Evolutionary conservation across 2,113 vertebrate species (phyloP).

Genomic region (Tauraco erythrolophus): DNA sequence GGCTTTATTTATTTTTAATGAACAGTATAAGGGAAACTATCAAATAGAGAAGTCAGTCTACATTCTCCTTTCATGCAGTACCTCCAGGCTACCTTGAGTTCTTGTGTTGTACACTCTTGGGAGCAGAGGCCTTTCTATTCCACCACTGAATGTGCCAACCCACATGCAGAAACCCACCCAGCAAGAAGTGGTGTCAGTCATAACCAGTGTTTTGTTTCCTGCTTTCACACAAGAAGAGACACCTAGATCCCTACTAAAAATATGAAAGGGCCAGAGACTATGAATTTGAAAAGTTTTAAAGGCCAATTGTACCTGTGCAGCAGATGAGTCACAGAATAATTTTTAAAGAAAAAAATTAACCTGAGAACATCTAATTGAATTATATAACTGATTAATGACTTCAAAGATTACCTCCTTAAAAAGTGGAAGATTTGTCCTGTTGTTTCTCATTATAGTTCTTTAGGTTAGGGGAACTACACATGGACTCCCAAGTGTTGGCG

Average conservation of each 20-base stretch:
- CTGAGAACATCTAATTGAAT: neutral
- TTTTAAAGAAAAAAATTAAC: neutral
- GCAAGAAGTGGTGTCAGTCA: neutral
- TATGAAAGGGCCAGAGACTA: neutral
- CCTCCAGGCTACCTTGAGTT: neutral
- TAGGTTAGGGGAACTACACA: neutral
- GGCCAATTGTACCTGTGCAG: neutral
- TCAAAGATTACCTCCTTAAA: neutral
- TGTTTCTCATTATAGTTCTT: neutral
- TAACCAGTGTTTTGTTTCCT: neutral
- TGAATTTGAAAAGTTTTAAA: neutral
- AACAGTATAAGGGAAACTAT: neutral
- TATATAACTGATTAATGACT: neutral
- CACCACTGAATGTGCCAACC: neutral
- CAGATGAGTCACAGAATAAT: neutral
- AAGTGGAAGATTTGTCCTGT: neutral
- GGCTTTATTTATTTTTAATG: neutral
- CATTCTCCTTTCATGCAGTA: neutral
- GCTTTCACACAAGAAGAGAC: neutral
- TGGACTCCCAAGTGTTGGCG: neutral
- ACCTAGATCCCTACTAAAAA: neutral
- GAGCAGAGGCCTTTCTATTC: neutral
- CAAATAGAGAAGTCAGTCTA: neutral
- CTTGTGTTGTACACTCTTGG: neutral
- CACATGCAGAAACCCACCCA: neutral